Evolutionary conservation across 2,797 vertebrate genomes (phyloP).

Genomic region (Myotis planiceps): DNA sequence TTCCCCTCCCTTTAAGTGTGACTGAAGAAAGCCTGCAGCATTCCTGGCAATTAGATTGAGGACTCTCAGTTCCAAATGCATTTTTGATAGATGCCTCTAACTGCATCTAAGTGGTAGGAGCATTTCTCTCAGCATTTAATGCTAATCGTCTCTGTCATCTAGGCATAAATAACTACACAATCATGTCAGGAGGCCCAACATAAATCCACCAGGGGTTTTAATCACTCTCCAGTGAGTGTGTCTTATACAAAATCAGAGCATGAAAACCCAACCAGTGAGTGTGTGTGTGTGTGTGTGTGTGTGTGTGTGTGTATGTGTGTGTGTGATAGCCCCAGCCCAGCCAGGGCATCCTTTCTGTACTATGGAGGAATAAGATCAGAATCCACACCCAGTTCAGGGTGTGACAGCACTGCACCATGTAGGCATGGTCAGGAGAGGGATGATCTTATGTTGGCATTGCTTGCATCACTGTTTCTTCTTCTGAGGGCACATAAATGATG

Average conservation of each 20-base stretch:
- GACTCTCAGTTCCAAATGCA: not conserved
- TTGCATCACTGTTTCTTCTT: not conserved
- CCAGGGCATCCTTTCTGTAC: not conserved
- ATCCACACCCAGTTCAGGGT: not conserved
- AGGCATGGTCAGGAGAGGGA: not conserved
- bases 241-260: constrained; percentile 15
- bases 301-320: not conserved
- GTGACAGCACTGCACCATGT: not conserved
- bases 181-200: not conserved
- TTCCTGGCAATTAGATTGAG: not conserved
- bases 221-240: constrained; percentile 37
- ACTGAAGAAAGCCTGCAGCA: not conserved
- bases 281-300: too few relatives aligned
- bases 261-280: not conserved
- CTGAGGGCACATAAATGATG: not conserved
- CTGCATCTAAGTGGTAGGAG: not conserved
- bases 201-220: constrained; percentile 36
- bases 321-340: not conserved
- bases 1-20: not conserved
- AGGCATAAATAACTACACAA: constrained; percentile 31
- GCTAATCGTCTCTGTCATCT: constrained; percentile 19
- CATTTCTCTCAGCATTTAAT: constrained; percentile 45
- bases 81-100: constrained; percentile 45
- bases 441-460: not conserved
- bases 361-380: not conserved